A percentile compares a stretch with the other conserved stretches of the same genome.
Conservation (phyloP, 2,113 vertebrate genomes). For the Tretioscincus oriximinensis region DNA sequence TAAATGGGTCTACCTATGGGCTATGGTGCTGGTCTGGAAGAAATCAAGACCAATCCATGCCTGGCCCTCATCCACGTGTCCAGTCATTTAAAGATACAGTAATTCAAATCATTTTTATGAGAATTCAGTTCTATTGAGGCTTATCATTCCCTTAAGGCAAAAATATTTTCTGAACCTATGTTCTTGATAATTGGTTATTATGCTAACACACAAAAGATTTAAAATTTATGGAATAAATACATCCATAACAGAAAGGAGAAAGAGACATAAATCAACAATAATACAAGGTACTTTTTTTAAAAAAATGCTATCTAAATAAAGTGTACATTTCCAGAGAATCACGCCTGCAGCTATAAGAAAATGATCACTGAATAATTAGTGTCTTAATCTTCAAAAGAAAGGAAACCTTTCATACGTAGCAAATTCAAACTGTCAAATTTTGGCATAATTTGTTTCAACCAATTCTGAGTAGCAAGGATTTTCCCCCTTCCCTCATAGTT, state of each 20-base stretch:
- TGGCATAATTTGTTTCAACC: conserved; percentile 9
- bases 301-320: conserved; percentile 9
- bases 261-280: neutral
- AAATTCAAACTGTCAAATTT: conserved; percentile 11
- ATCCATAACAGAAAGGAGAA: neutral
- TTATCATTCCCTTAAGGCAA: no score
- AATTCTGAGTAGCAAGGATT: conserved; percentile 26
- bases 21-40: no score
- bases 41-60: no score
- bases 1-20: no score
- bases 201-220: neutral
- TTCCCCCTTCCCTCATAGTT: neutral
- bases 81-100: no score
- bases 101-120: neutral
- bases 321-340: conserved; percentile 28
- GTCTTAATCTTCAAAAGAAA: conserved; percentile 36
- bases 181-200: neutral
- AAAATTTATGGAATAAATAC: neutral
- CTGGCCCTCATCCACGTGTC: no score
- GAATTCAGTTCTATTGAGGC: no score
- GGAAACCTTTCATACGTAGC: conserved; percentile 18
- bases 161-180: neutral
- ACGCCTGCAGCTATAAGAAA: conserved; percentile 15
- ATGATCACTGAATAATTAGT: conserved; percentile 27
- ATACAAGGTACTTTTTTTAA: neutral